Base-by-base conservation (phyloP, 2,113 vertebrate genomes). In the Cyrtonyx montezumae region DNA sequence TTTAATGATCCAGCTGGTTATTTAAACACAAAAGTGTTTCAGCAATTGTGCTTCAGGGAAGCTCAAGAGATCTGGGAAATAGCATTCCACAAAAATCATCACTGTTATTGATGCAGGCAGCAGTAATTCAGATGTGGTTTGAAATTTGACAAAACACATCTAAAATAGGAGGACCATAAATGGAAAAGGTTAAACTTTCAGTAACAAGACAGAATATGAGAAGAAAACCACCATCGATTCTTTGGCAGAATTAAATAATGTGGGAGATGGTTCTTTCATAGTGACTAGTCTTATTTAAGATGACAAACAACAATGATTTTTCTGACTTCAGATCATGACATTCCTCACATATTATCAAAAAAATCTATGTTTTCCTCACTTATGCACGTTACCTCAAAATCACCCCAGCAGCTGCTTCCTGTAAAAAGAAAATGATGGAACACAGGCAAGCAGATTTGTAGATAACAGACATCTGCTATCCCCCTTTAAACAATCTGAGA, bases 1-100 rank as follows among this genome's bases (percentile, higher is more conserved):
- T 89, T 92, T 94, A 96, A 94, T 91, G 83, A 48, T 40, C 58
- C 13, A 46, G 51, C 23, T 1, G 2, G 42, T 78, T 88, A 88
- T 17, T 63, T 51, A 94, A 93, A 81, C 53, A 90, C 1, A 90
- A 55, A 87, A 84, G 11, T 23, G 36, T 92, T 84, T 74, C 18
- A 78, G 18, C 8, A 84, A 86, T 85, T 5, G 32, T 56, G 63
- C 71, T 94, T 53, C n/a, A 78, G 66, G 77, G 69, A 96, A 56
- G 28, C 59, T 84, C 76, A 85, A 87, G 66, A 87, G 23, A 89
- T 53, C 61, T 84, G 34, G 61, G n/a, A 76, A 63, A 51, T 66
- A 69, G 55, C 87, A 19, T 79, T 87, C 51, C 46, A 36, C 46
- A 88, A 80, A 95, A 83, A 82, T 43, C 59, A 67, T 53, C 49